A percentile compares a stretch with the other conserved stretches of the same genome.
Conservation (phyloP, 1,140 invertebrate genomes). For the Ctenoplectra terminalis region DNA sequence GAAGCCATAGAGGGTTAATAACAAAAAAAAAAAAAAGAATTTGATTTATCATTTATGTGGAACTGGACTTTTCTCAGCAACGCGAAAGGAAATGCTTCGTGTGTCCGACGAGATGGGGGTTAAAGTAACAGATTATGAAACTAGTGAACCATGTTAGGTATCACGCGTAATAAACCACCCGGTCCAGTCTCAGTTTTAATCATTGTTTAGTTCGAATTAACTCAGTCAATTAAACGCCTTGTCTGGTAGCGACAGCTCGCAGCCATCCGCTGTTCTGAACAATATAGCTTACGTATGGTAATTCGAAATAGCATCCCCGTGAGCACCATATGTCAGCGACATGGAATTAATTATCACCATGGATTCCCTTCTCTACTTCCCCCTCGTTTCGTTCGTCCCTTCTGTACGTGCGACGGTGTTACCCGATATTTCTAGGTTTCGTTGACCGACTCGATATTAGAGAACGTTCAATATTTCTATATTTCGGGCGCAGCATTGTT, state of each 20-base stretch:
- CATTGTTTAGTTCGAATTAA: conserved; percentile 57
- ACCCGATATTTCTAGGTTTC: conserved; percentile 3
- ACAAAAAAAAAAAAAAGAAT: too few relatives aligned
- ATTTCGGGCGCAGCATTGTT: neutral
- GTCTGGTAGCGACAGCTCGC: conserved; percentile 59
- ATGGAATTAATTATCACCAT: conserved; percentile 67
- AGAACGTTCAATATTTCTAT: neutral
- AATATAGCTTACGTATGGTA: conserved; percentile 69
- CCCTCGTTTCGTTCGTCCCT: conserved; percentile 34
- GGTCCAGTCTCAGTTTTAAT: conserved; percentile 56
- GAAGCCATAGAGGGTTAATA: too few relatives aligned
- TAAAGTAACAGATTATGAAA: neutral
- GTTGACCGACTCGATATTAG: neutral
- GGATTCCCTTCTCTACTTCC: conserved; percentile 49
- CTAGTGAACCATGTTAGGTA: neutral
- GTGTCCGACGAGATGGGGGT: too few relatives aligned
- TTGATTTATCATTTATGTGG: too few relatives aligned
- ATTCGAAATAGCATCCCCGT: conserved; percentile 67
- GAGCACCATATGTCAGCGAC: conserved; percentile 70
- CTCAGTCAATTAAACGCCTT: conserved; percentile 64
- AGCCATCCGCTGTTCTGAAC: conserved; percentile 50
- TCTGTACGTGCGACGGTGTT: neutral
- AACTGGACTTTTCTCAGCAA: too few relatives aligned
- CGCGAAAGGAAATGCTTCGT: too few relatives aligned
- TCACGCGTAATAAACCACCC: conserved; percentile 28